Conservation (phyloP, 2,888 invertebrate species). For the Branchipolynoe longqiensis region DNA sequence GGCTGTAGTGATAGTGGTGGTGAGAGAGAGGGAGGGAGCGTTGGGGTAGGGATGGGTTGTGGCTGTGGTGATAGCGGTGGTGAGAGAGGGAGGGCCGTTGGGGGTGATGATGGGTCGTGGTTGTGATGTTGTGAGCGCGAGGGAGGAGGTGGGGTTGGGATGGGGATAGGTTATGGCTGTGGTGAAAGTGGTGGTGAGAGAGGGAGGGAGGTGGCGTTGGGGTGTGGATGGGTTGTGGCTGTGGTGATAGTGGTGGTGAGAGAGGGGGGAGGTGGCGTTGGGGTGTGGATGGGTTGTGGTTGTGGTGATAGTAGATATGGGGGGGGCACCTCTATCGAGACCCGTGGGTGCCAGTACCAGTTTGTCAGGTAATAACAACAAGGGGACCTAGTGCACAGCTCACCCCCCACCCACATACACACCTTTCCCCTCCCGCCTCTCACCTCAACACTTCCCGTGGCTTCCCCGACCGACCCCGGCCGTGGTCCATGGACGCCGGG, state of each 20-base stretch:
- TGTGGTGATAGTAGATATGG: neutral
- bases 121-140: neutral
- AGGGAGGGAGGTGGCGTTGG: neutral
- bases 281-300: neutral
- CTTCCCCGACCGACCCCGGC: slow-evolving; percentile 17
- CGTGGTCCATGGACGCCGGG: neutral
- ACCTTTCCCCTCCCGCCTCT: neutral
- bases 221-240: no score
- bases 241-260: no score
- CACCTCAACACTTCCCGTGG: neutral
- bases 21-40: no score
- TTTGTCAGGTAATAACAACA: no score
- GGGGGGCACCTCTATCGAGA: neutral
- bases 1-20: no score
- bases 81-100: no score
- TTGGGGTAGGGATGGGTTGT: no score
- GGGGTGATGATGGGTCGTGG: no score
- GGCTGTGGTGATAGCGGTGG: no score
- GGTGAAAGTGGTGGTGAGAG: neutral
- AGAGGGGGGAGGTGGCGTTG: neutral
- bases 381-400: no score
- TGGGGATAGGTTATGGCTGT: neutral
- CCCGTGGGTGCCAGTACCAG: no score
- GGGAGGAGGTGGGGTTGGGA: neutral
- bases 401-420: neutral